Evolutionary conservation across 2,113 vertebrate genomes (phyloP), one percentile per base, ranked within the genome.

Genomic region (Ia io): DNA sequence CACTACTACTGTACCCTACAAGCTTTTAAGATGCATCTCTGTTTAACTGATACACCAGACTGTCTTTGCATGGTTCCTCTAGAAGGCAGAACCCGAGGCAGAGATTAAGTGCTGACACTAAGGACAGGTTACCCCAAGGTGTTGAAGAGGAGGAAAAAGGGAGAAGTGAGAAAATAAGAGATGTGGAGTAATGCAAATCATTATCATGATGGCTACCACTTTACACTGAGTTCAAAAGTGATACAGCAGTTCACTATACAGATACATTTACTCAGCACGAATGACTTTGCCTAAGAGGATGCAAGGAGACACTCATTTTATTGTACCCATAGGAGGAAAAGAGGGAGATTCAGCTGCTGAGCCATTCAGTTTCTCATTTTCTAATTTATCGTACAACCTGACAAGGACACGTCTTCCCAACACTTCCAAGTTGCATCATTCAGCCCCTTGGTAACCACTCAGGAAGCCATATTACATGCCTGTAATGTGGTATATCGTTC

Each of bases 21-120:
- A 73, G 20, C 56, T 95, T 89, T 94, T 76, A 88, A 93, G 86
- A 78, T 89, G 56, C 88, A 85, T 30, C 53, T 89, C 93, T 95
- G 28, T 80, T 89, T 90, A 93, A 79, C 74, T 71, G 67, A 63
- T 2, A 30, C 65, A 53, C 74, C 71, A 84, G 94, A 94, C 73
- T 76, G 42, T 30, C 93, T 94, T 65, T 94, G 84, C 76, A 53
- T 14, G 5, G 0, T 44, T 77, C 53, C 53, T 88, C 59, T 77
- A 79, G 79, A 84, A 84, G n/a, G 49, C 82, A 92, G 91, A 92
- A 84, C 83, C 83, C 40, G 30, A 23, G 90, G 90, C 87, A 77
- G 93, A 61, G 93, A 87, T 84, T 90, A 95, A 96, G 37, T 70
- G 37, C 59, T 95, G 59, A 84, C 80, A 28, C 53, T n/a, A 35